Conservation (phyloP, 2,113 vertebrate genomes). For the Dissostichus mawsoni region DNA sequence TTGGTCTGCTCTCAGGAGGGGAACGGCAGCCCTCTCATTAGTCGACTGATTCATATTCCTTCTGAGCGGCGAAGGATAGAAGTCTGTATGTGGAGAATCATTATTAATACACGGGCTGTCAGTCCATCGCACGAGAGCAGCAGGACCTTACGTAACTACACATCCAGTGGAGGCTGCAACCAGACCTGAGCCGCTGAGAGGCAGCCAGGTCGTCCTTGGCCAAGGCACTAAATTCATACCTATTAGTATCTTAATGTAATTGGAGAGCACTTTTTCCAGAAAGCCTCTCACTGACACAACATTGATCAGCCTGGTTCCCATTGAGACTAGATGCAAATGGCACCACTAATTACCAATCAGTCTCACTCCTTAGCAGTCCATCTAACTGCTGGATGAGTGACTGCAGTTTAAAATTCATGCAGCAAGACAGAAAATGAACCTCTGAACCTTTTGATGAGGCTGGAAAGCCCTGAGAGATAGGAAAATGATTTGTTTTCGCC, state of each 20-base stretch:
- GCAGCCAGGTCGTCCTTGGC: constrained; percentile 56
- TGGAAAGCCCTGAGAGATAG: constrained; percentile 48
- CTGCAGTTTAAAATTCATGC: constrained; percentile 75
- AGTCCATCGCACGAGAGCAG: constrained; percentile 66
- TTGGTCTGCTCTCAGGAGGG: constrained; percentile 64
- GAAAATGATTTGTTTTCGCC: constrained; percentile 66
- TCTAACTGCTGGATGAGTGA: constrained; percentile 69
- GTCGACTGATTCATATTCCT: constrained; percentile 77
- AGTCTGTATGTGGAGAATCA: constrained; percentile 74
- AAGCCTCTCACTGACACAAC: constrained; percentile 69
- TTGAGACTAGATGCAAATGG: constrained; percentile 76
- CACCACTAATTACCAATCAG: constrained; percentile 81
- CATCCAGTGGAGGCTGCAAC: constrained; percentile 41
- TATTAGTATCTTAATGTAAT: constrained; percentile 76
- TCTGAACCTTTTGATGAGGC: constrained; percentile 67
- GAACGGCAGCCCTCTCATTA: constrained; percentile 74
- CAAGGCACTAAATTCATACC: constrained; percentile 59
- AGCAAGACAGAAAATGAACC: constrained; percentile 65
- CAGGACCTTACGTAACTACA: constrained; percentile 71
- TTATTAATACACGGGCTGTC: constrained; percentile 80
- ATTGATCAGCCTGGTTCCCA: constrained; percentile 74
- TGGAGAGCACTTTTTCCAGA: constrained; percentile 49
- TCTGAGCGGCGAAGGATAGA: constrained; percentile 71
- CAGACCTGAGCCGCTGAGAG: constrained; percentile 44
- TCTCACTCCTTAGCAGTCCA: constrained; percentile 71